Conservation (phyloP, 2,888 invertebrate species). For the Bellardia bayeri region DNA sequence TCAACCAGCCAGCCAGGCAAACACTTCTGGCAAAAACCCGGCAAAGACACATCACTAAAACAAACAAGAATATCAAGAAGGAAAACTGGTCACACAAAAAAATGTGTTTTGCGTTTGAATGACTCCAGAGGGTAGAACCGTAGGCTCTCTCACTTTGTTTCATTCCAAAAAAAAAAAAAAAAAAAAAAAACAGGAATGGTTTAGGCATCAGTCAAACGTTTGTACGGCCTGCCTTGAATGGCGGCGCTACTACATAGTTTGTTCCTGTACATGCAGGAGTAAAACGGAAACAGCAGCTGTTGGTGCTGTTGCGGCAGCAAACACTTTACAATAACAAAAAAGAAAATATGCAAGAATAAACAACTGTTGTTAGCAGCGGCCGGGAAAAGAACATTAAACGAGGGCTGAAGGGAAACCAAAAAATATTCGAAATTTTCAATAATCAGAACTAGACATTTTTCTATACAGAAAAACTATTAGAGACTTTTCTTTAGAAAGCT, state of each 20-base stretch:
- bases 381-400: too few species aligned
- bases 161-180: neutral
- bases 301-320: constrained; percentile 55
- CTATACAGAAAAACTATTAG: too few species aligned
- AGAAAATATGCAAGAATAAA: neutral
- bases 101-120: constrained; percentile 57
- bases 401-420: too few species aligned
- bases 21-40: constrained; percentile 40
- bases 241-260: neutral
- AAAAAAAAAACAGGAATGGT: neutral
- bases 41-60: constrained; percentile 52
- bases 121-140: constrained; percentile 55
- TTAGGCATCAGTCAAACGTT: constrained; percentile 27
- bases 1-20: constrained; percentile 33
- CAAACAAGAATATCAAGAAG: constrained; percentile 40
- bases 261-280: constrained; percentile 7
- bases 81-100: constrained; percentile 12
- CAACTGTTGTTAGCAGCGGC: neutral
- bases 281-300: constrained; percentile 69
- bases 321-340: constrained; percentile 1
- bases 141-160: constrained; percentile 50
- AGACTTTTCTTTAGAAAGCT: too few species aligned
- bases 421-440: too few species aligned
- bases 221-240: constrained; percentile 17
- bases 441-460: too few species aligned